Conservation (phyloP, 2,113 vertebrate species). For the Phylloscopus whistleri region DNA sequence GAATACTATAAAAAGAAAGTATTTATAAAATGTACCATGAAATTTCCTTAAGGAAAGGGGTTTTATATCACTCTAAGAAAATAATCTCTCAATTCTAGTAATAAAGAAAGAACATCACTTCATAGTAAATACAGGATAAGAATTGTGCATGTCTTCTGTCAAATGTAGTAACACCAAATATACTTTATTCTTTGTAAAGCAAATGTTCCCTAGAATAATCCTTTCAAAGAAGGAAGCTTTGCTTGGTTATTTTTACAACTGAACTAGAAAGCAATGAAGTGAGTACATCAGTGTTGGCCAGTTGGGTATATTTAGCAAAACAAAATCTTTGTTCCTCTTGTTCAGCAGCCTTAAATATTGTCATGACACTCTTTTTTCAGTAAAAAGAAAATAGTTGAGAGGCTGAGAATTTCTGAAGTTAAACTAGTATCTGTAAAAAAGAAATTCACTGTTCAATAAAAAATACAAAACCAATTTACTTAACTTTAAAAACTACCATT, state of each 20-base stretch:
- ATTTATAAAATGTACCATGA: neutral
- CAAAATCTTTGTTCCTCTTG: neutral
- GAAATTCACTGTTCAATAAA: neutral
- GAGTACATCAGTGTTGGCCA: neutral
- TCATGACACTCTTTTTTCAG: neutral
- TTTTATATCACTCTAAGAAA: neutral
- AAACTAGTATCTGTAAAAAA: neutral
- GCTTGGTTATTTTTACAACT: conserved; percentile 6
- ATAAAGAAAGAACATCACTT: neutral
- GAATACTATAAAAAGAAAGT: neutral
- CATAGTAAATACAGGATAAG: conserved; percentile 5
- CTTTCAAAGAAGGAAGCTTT: neutral
- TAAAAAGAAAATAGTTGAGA: neutral
- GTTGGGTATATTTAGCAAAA: neutral
- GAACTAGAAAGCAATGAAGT: conserved; percentile 13
- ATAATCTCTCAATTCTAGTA: neutral
- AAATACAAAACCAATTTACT: neutral
- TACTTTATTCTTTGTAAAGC: conserved; percentile 10
- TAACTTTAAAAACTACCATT: neutral
- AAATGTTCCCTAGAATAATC: conserved; percentile 11
- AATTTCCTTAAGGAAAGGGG: neutral
- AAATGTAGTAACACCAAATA: neutral
- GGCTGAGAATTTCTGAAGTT: neutral
- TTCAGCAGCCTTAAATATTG: neutral
- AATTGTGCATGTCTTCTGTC: neutral